These are phyloP conservation scores for Vidua macroura DNA, from an alignment of 2,113 vertebrate species.

Conservation along the genomic window DNA sequence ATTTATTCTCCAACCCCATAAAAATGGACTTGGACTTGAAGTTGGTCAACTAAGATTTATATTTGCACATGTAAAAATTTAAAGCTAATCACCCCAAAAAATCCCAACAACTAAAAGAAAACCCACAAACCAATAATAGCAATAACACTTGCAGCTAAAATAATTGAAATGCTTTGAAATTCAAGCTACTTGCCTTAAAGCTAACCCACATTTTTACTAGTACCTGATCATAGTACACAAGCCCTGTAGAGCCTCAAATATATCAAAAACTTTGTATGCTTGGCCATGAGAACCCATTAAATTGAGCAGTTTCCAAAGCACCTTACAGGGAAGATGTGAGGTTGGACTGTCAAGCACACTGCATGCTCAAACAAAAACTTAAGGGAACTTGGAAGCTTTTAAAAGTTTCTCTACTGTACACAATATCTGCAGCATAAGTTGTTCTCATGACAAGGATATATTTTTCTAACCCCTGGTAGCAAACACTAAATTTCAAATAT, in stretches of 20 bases:
- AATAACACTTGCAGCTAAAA: not conserved
- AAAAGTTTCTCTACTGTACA: not conserved
- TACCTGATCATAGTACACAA: not conserved
- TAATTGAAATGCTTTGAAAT: not conserved
- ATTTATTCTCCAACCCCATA: not conserved
- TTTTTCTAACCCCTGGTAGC: not conserved
- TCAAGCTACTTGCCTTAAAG: not conserved
- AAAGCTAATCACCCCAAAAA: not conserved
- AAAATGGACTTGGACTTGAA: not conserved
- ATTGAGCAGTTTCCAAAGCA: not conserved
- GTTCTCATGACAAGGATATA: not conserved
- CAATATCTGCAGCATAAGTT: not conserved
- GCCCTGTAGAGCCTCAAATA: not conserved
- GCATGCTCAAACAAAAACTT: not conserved
- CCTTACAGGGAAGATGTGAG: not conserved
- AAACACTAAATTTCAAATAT: not conserved
- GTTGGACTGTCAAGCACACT: not conserved
- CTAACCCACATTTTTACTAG: not conserved
- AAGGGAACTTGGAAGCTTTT: not conserved
- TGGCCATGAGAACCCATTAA: not conserved
- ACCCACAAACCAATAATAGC: not conserved
- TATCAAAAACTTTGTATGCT: not conserved
- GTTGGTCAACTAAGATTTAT: not conserved
- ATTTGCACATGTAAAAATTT: not conserved
- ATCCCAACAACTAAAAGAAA: not conserved